Conservation (phyloP, 2,113 vertebrate species). For the Raja brachyura region DNA sequence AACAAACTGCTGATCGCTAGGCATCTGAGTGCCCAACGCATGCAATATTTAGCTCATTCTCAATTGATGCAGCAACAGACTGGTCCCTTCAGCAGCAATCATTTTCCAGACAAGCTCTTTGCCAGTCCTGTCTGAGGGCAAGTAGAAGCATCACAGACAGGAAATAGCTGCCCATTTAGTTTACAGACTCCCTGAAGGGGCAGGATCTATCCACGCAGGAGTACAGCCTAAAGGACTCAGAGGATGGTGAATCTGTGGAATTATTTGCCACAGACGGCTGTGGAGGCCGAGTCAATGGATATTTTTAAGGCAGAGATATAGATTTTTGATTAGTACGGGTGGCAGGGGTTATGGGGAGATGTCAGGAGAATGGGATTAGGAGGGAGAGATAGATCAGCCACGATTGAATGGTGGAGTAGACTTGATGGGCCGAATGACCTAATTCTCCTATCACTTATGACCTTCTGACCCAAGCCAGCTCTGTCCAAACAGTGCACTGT, state of each 20-base stretch:
- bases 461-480: not conserved
- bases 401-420: no score
- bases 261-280: no score
- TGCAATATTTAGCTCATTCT: not conserved
- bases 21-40: not conserved
- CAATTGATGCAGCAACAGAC: not conserved
- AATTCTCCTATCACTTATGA: no score
- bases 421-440: no score
- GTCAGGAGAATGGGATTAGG: no score
- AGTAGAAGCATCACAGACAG: not conserved
- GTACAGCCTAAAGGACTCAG: not conserved
- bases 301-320: no score
- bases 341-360: no score
- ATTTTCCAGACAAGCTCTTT: not conserved
- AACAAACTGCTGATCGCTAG: not conserved
- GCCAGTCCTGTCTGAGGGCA: not conserved
- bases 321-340: no score
- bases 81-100: not conserved
- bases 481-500: not conserved
- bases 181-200: not conserved
- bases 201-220: not conserved
- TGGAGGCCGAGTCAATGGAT: no score
- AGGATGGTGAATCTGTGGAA: no score
- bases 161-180: not conserved
- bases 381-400: no score